These are phyloP conservation scores for Syrmaticus mikado DNA, from an alignment of 2,113 vertebrate genomes.

Conservation along the genomic window DNA sequence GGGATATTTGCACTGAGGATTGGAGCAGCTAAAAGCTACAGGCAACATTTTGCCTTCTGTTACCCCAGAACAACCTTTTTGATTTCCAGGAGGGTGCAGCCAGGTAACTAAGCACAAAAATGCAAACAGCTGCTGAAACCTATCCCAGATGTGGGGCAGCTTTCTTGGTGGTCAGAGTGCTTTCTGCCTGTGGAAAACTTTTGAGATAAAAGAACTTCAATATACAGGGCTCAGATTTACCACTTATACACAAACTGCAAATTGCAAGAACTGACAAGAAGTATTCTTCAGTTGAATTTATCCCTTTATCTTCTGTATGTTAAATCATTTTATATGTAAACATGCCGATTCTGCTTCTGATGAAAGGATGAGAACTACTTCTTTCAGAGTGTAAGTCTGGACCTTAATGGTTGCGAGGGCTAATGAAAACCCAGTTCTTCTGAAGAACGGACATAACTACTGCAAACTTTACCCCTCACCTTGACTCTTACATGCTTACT, in stretches of 20 bases:
- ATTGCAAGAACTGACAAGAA: not conserved
- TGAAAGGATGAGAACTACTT: slow-evolving; percentile 12
- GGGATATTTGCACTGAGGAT: not conserved
- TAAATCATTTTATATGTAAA: slow-evolving; percentile 16
- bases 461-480: not conserved
- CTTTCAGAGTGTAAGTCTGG: not conserved
- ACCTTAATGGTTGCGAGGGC: not conserved
- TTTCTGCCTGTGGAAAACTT: slow-evolving; percentile 44
- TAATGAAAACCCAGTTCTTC: not conserved
- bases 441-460: not conserved
- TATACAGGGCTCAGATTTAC: not conserved
- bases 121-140: slow-evolving; percentile 38
- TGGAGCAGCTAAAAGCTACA: slow-evolving; percentile 55
- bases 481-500: not conserved
- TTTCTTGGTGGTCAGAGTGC: slow-evolving; percentile 50
- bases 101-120: slow-evolving; percentile 47
- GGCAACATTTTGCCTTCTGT: slow-evolving; percentile 39
- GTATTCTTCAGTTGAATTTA: slow-evolving; percentile 15
- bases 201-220: slow-evolving; percentile 20
- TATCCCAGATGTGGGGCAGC: slow-evolving; percentile 33
- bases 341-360: not conserved
- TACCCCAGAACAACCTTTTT: slow-evolving; percentile 22
- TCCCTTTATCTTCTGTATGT: not conserved
- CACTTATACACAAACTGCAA: not conserved
- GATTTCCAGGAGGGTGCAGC: slow-evolving; percentile 37